Conservation (phyloP, 2,888 invertebrate genomes). For the Drosophila borborema region DNA sequence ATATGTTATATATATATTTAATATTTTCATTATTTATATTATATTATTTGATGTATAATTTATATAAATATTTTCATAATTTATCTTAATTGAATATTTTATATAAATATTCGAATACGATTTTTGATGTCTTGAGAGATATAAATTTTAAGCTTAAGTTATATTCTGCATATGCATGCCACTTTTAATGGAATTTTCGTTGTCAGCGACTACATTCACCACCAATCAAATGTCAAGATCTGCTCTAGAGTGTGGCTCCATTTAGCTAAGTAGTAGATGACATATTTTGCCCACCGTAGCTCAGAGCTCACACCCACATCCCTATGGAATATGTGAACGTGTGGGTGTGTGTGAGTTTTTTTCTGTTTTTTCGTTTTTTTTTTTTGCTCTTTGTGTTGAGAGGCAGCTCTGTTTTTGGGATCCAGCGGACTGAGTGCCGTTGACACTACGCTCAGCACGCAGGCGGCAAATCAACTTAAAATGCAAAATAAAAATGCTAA, state of each 20-base stretch:
- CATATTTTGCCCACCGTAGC: constrained; percentile 31
- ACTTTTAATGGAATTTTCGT: not conserved
- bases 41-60: no score
- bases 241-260: not conserved
- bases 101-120: no score
- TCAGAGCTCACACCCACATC: not conserved
- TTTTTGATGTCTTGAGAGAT: no score
- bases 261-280: constrained; percentile 11
- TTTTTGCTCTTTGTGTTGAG: constrained; percentile 4
- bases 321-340: constrained; percentile 61
- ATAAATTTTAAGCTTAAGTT: no score
- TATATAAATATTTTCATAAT: no score
- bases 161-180: no score
- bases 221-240: not conserved
- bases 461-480: constrained; percentile 75
- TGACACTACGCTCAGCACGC: constrained; percentile 62
- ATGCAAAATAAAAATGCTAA: constrained; percentile 75
- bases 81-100: no score
- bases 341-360: constrained; percentile 35
- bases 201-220: not conserved
- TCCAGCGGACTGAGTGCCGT: constrained; percentile 52
- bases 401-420: constrained; percentile 36
- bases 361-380: constrained; percentile 11
- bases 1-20: no score
- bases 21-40: no score